Conservation (phyloP, 53 echinoderm and acorn worm genomes). For the Pentamera pediparva region DNA sequence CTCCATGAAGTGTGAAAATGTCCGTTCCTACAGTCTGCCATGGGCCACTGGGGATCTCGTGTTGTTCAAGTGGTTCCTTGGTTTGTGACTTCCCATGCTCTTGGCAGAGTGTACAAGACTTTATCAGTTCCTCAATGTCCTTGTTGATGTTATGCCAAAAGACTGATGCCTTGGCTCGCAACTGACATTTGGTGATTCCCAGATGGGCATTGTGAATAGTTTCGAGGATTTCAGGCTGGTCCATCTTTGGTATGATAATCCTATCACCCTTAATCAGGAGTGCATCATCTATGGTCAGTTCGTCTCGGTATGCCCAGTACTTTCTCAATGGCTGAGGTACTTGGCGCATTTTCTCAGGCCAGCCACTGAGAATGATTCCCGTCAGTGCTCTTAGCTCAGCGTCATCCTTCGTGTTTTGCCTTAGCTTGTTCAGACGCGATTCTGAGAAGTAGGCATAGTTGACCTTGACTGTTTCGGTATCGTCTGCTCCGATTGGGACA, state of each 20-base stretch:
- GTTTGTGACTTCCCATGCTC: conserved; percentile 30
- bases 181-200: conserved; percentile 49
- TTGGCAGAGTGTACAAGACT: conserved; percentile 30
- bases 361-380: conserved; percentile 40
- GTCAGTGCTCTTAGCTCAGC: conserved; percentile 33
- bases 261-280: conserved; percentile 28
- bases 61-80: conserved; percentile 37
- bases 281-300: conserved; percentile 44
- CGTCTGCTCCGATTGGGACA: too few species aligned
- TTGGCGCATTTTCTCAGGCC: conserved; percentile 43
- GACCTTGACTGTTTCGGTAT: conserved; percentile 18
- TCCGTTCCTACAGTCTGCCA: conserved; percentile 43
- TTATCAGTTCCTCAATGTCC: conserved; percentile 33
- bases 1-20: conserved; percentile 9
- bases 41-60: conserved; percentile 27
- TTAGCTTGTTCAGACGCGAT: conserved; percentile 9
- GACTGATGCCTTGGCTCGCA: conserved; percentile 29
- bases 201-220: conserved; percentile 1
- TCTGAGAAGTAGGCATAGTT: conserved; percentile 56
- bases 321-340: conserved; percentile 39
- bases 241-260: conserved; percentile 30
- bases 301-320: conserved; percentile 59
- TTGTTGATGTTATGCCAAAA: conserved; percentile 52
- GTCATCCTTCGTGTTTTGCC: conserved; percentile 41
- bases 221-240: conserved; percentile 28